These are phyloP conservation scores for Xiphias gladius DNA, from an alignment of 2,113 vertebrate genomes.

Conservation along the genomic window DNA sequence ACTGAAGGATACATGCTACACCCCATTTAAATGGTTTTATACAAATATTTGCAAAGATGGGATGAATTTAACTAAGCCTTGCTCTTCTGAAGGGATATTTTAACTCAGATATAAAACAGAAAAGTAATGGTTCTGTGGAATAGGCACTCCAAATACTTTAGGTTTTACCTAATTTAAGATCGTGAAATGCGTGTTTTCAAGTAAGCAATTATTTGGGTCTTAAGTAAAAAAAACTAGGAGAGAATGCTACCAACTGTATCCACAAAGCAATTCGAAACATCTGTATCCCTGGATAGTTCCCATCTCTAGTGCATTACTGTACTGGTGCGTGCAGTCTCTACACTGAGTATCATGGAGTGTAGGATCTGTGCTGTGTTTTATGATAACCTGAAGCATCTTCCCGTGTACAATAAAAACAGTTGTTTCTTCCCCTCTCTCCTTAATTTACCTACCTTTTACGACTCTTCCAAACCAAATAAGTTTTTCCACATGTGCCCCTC, in stretches of 20 bases:
- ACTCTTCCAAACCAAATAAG: slow-evolving; percentile 65
- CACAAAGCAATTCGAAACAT: neutral
- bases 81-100: slow-evolving; percentile 4
- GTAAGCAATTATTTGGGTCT: slow-evolving; percentile 1
- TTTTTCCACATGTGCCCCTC: slow-evolving; percentile 76
- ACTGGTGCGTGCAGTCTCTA: neutral
- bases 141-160: neutral
- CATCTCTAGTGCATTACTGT: slow-evolving; percentile 11
- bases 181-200: slow-evolving; percentile 6
- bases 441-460: slow-evolving; percentile 60
- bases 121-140: slow-evolving; percentile 28
- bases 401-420: slow-evolving; percentile 76
- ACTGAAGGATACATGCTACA: neutral
- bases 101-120: neutral
- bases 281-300: neutral
- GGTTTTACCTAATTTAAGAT: slow-evolving; percentile 12
- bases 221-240: neutral
- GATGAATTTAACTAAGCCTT: neutral
- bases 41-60: slow-evolving; percentile 14
- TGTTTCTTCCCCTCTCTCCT: slow-evolving; percentile 53
- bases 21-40: neutral
- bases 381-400: slow-evolving; percentile 77
- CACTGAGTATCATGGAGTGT: slow-evolving; percentile 26
- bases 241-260: neutral
- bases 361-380: slow-evolving; percentile 65